Conservation (phyloP, 2,888 invertebrate species). For the Ommatoiulus sabulosus region DNA sequence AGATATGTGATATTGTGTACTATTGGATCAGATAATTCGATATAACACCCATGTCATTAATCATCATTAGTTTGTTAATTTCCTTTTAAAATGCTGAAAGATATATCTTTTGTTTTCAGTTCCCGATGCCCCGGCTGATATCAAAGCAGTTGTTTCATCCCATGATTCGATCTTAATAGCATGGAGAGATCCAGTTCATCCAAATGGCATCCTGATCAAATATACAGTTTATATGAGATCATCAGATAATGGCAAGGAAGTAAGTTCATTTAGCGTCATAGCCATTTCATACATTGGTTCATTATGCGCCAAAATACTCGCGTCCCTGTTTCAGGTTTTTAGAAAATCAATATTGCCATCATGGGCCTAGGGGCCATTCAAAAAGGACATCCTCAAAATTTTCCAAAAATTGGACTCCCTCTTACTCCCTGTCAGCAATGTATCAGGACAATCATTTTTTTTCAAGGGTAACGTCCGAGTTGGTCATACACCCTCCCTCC, state of each 20-base stretch:
- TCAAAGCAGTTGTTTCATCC: constrained; percentile 82
- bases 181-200: constrained; percentile 80
- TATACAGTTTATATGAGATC: constrained; percentile 71
- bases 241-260: constrained; percentile 60
- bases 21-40: background rate
- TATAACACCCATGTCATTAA: background rate
- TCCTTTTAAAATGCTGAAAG: background rate
- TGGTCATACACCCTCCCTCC: too few species aligned
- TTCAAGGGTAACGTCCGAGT: too few species aligned
- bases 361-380: background rate
- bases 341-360: background rate
- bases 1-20: background rate
- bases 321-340: background rate
- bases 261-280: constrained; percentile 56
- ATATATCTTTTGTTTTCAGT: constrained; percentile 70
- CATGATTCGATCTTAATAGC: constrained; percentile 80
- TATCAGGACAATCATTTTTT: too few species aligned
- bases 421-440: too few species aligned
- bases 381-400: too few species aligned
- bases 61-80: background rate
- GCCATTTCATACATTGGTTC: constrained; percentile 9
- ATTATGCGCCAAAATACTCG: background rate
- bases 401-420: too few species aligned
- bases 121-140: constrained; percentile 82
- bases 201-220: constrained; percentile 82